A percentile compares a stretch with the other conserved stretches of the same genome.
phyloP scores from a whole-genome alignment of 1,140 invertebrate species.

The Conus ventricosus region DNA sequence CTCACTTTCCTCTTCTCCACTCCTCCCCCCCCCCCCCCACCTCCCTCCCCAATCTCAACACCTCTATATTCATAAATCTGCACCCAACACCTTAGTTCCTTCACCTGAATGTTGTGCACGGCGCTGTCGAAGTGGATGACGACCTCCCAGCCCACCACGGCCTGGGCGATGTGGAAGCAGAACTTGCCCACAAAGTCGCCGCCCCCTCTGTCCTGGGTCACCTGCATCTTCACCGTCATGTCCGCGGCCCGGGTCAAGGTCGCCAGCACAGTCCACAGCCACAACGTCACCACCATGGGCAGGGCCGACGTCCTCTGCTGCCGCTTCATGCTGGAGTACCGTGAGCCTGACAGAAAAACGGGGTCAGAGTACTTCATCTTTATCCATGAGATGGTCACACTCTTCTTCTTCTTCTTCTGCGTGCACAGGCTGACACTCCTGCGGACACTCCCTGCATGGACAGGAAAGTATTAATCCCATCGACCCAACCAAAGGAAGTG shows the following conservation, averaged over 20 bases:
- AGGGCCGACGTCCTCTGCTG: neutral
- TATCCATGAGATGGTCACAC: no score
- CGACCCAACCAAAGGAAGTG: no score
- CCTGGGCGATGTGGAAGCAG: slow-evolving; percentile 31
- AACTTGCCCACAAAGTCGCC: slow-evolving; percentile 34
- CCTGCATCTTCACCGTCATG: neutral
- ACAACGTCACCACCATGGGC: neutral
- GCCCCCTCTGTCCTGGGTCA: neutral
- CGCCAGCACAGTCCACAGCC: neutral
- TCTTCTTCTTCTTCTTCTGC: no score
- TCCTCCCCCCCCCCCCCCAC: neutral
- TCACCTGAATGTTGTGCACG: slow-evolving; percentile 41
- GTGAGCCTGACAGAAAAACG: no score
- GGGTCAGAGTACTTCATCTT: no score
- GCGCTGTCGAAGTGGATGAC: slow-evolving; percentile 43
- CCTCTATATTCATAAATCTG: no score
- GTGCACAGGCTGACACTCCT: no score
- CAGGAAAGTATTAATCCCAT: no score
- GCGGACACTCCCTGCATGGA: no score
- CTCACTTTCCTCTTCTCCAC: neutral
- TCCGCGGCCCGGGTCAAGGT: neutral
- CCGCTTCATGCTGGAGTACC: neutral
- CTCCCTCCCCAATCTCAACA: neutral
- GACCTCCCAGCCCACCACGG: slow-evolving; percentile 51
- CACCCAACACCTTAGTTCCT: no score